Evolutionary conservation across 2,113 vertebrate species (phyloP).

Genomic region (Proteles cristata): DNA sequence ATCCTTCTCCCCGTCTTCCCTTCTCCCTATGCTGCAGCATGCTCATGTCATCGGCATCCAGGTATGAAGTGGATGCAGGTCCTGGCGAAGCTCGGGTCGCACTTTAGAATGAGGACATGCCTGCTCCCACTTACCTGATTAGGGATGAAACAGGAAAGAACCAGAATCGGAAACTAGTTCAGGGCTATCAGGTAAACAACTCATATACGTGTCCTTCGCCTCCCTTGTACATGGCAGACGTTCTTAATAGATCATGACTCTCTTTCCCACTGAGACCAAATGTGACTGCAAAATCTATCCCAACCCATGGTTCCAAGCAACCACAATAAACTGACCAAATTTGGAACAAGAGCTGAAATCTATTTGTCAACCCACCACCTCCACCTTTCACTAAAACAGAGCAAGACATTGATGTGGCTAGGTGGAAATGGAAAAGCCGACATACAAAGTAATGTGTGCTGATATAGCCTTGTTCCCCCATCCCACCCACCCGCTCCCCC

Average conservation of each 20-base stretch:
- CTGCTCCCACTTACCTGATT: neutral
- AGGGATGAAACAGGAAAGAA: neutral
- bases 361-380: neutral
- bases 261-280: conserved; percentile 27
- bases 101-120: neutral
- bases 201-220: neutral
- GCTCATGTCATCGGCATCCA: neutral
- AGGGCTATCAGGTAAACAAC: neutral
- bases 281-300: conserved; percentile 28
- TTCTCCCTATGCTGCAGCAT: neutral
- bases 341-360: neutral
- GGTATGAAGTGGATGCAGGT: neutral
- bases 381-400: neutral
- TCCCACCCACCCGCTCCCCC: neutral
- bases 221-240: neutral
- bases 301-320: conserved; percentile 10
- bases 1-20: neutral
- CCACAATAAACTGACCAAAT: neutral
- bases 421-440: neutral
- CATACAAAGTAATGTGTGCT: neutral
- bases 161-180: neutral
- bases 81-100: neutral
- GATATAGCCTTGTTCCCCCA: neutral
- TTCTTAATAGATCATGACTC: conserved; percentile 29
- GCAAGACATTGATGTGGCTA: neutral